Percentiles rank a stretch among this genome's conserved stretches.
Evolutionary conservation across 2,888 invertebrate species (phyloP).

Genomic region (Oscheius sp.): DNA sequence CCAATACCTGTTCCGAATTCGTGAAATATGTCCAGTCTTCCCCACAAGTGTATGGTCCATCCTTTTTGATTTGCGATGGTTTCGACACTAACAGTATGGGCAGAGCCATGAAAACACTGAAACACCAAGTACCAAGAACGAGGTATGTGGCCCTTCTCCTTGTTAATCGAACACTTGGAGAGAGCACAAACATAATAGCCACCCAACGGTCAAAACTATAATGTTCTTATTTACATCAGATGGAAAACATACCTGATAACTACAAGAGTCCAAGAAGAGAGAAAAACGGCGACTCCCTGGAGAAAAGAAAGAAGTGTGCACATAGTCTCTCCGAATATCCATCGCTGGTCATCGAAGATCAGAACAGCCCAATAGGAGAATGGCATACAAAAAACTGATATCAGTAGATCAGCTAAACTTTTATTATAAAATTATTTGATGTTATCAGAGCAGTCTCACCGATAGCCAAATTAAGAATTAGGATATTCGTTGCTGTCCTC

Average conservation of each 20-base stretch:
- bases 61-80: conserved; percentile 29
- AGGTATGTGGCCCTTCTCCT: conserved; percentile 58
- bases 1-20: conserved; percentile 19
- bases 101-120: conserved; percentile 63
- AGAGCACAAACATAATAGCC: conserved; percentile 68
- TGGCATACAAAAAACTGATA: conserved; percentile 73
- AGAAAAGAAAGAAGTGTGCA: conserved; percentile 72
- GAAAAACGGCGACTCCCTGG: conserved; percentile 72
- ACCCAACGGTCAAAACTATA: conserved; percentile 68
- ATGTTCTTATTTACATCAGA: not conserved
- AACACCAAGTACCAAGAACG: conserved; percentile 65
- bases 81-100: conserved; percentile 62
- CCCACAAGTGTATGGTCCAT: conserved; percentile 49
- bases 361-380: conserved; percentile 72
- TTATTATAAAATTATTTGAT: too few species aligned
- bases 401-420: conserved; percentile 73
- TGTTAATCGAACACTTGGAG: conserved; percentile 62
- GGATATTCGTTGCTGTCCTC: conserved; percentile 72
- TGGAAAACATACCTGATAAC: conserved; percentile 69
- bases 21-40: conserved; percentile 59
- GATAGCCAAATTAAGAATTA: conserved; percentile 72
- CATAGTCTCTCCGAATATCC: conserved; percentile 72
- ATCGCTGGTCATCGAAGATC: conserved; percentile 71
- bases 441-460: conserved; percentile 33
- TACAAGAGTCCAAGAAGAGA: conserved; percentile 73